Evolutionary conservation across 2,888 invertebrate species (phyloP).

Genomic region (Rhagonycha lutea): DNA sequence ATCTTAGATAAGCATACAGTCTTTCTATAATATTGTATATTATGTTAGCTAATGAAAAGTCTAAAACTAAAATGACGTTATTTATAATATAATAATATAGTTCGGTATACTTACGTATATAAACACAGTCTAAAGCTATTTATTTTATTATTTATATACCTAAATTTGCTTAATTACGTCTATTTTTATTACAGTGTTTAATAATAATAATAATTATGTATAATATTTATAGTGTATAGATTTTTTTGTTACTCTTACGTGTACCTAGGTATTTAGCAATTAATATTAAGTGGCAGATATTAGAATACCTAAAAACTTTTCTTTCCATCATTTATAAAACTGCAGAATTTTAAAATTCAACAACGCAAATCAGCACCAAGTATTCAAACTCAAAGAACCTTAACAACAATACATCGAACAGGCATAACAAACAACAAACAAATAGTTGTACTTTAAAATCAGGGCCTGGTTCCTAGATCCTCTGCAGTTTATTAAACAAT

Average conservation of each 20-base stretch:
- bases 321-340: conserved; percentile 46
- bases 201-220: conserved; percentile 32
- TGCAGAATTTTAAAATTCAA: conserved; percentile 43
- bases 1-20: conserved; percentile 49
- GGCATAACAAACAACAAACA: conserved; percentile 52
- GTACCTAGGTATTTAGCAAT: conserved; percentile 44
- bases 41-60: conserved; percentile 40
- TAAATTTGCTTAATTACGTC: conserved; percentile 34
- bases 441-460: conserved; percentile 57
- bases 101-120: conserved; percentile 47
- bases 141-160: conserved; percentile 17
- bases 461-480: conserved; percentile 52
- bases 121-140: conserved; percentile 45
- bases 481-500: conserved; percentile 49
- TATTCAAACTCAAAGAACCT: conserved; percentile 28
- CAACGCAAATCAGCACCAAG: conserved; percentile 43
- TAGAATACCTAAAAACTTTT: conserved; percentile 39
- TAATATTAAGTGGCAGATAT: conserved; percentile 52
- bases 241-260: conserved; percentile 47
- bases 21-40: conserved; percentile 50
- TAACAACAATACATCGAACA: conserved; percentile 28
- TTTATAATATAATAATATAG: conserved; percentile 22
- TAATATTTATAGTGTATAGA: conserved; percentile 49
- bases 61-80: conserved; percentile 47
- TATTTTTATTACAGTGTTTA: conserved; percentile 35